Percentiles rank a stretch among this genome's conserved stretches.
These are phyloP conservation scores for Drosophila azteca DNA, from an alignment of 1,140 invertebrate species.

Conservation along the genomic window DNA sequence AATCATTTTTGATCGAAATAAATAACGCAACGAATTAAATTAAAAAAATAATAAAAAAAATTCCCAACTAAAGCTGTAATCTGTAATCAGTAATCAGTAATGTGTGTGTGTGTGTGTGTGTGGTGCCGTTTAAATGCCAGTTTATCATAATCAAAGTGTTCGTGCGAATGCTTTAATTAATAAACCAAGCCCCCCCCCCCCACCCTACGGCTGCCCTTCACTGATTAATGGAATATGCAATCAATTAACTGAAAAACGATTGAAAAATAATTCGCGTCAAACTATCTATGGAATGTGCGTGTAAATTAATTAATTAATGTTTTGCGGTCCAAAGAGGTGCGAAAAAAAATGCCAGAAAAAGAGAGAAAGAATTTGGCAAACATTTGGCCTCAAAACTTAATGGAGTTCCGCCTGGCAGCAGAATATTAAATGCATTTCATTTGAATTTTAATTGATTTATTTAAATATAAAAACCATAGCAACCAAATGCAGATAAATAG, in stretches of 20 bases:
- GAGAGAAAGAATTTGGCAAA: constrained; percentile 15
- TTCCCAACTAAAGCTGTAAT: constrained; percentile 28
- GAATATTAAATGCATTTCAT: background rate
- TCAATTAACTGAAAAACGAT: constrained; percentile 52
- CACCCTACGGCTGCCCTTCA: background rate
- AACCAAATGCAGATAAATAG: too few relatives aligned
- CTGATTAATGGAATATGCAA: constrained; percentile 61
- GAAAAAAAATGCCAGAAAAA: constrained; percentile 10
- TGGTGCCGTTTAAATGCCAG: constrained; percentile 48
- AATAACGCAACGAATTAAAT: constrained; percentile 68
- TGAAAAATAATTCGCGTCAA: constrained; percentile 33
- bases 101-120: constrained; percentile 24
- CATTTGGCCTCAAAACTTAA: background rate
- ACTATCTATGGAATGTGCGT: constrained; percentile 36
- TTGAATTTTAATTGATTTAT: background rate
- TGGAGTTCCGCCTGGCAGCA: background rate
- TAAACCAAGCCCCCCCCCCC: constrained; percentile 3
- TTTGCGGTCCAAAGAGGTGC: constrained; percentile 23
- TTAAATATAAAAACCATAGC: too few relatives aligned
- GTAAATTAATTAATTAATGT: constrained; percentile 32
- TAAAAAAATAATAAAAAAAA: constrained; percentile 49
- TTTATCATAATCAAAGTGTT: constrained; percentile 49
- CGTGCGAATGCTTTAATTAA: constrained; percentile 66
- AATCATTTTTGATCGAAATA: constrained; percentile 47
- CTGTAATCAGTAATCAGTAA: too few relatives aligned